These are phyloP conservation scores for Odocoileus hemionus DNA, from an alignment of 2,113 vertebrate genomes.

Conservation along the genomic window DNA sequence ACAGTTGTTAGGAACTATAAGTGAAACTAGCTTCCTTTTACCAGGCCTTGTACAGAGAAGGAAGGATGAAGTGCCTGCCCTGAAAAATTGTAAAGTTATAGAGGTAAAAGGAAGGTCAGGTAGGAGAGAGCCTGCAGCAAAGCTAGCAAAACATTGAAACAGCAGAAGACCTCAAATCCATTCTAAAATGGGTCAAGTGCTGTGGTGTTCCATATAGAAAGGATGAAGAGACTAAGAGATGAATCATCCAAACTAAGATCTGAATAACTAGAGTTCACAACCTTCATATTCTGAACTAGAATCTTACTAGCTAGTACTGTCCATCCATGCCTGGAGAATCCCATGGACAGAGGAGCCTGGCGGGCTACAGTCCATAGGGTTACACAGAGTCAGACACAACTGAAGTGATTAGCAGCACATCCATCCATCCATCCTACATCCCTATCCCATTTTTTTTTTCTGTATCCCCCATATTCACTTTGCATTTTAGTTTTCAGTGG, in stretches of 20 bases:
- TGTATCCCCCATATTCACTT: not conserved
- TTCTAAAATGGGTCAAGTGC: not conserved
- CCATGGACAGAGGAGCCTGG: not conserved
- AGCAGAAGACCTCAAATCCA: not conserved
- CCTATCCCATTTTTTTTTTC: not conserved
- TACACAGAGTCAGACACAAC: not conserved
- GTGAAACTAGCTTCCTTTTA: slow-evolving; percentile 6
- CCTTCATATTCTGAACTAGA: not conserved
- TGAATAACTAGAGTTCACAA: not conserved
- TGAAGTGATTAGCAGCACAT: not conserved
- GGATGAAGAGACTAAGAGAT: not conserved
- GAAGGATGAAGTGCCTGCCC: not conserved
- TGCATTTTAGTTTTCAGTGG: not conserved
- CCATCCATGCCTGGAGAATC: not conserved
- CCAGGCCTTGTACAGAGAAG: not conserved
- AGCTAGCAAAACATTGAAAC: not conserved
- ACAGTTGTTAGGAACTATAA: not conserved
- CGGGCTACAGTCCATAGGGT: not conserved
- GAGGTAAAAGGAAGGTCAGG: not conserved
- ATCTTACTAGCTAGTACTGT: not conserved
- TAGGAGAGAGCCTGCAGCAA: not conserved
- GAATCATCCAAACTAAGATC: not conserved
- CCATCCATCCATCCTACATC: not conserved
- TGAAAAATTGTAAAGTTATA: not conserved
- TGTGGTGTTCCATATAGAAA: not conserved